Conservation (phyloP, 2,797 vertebrate genomes). For the Melanotaenia boesemani region DNA sequence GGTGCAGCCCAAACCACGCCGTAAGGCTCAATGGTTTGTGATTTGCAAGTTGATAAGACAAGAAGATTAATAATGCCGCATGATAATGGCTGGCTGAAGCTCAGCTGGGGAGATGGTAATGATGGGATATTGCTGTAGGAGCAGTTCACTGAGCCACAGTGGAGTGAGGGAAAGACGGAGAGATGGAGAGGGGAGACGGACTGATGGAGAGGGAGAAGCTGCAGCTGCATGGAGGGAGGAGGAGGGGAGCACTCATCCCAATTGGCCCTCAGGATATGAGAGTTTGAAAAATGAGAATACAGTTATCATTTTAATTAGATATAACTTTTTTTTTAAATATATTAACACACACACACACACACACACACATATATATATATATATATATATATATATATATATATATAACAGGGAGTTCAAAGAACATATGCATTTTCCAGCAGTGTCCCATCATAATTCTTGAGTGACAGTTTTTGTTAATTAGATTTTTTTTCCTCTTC, state of each 20-base stretch:
- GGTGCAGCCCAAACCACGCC: constrained; percentile 97
- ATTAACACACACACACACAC: not conserved
- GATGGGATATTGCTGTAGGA: constrained; percentile 99
- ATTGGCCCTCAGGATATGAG: constrained; percentile 99
- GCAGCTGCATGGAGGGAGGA: constrained; percentile 78
- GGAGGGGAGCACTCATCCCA: constrained; percentile 94
- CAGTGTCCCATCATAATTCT: constrained; percentile 42
- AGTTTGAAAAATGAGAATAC: constrained; percentile 99
- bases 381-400: constrained; percentile 54
- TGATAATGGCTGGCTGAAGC: constrained; percentile 98
- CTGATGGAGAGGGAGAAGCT: constrained; percentile 81
- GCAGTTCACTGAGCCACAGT: constrained; percentile 91
- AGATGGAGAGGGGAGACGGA: constrained; percentile 58
- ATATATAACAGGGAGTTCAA: constrained; percentile 93
- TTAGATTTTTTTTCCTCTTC: constrained; percentile 23
- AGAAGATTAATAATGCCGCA: constrained; percentile 99
- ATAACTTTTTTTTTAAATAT: constrained; percentile 76
- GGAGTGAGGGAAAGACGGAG: constrained; percentile 86
- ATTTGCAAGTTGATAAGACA: constrained; percentile 99
- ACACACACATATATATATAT: constrained; percentile 19
- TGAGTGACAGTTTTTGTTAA: constrained; percentile 53
- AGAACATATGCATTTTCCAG: constrained; percentile 84
- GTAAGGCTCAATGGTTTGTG: constrained; percentile 99
- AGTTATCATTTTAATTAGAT: constrained; percentile 99
- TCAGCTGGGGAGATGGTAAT: constrained; percentile 99